phyloP scores from a whole-genome alignment of 2,888 invertebrate genomes.

The Sminthurides aquaticus region DNA sequence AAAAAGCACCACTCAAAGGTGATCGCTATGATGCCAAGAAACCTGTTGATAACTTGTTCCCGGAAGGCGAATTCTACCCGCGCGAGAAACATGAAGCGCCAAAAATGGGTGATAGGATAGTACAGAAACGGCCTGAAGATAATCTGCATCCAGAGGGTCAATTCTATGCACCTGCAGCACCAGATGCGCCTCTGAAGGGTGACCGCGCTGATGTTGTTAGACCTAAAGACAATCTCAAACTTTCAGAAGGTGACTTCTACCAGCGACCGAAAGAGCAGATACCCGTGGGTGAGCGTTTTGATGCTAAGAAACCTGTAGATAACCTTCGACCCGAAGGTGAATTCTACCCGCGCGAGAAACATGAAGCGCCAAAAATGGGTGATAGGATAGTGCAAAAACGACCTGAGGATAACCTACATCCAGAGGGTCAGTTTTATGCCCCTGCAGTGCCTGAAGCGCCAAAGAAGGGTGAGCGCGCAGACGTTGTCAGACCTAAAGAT shows the following conservation, averaged over 20 bases:
- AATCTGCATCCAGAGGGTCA: slow-evolving; percentile 55
- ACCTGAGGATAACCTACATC: slow-evolving; percentile 49
- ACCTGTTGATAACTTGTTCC: slow-evolving; percentile 50
- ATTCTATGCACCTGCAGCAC: slow-evolving; percentile 52
- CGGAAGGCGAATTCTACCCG: slow-evolving; percentile 56
- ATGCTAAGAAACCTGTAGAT: slow-evolving; percentile 49
- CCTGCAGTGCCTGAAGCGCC: slow-evolving; percentile 51
- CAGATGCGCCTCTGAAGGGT: slow-evolving; percentile 40
- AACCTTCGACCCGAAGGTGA: slow-evolving; percentile 51
- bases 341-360: slow-evolving; percentile 45
- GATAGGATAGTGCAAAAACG: slow-evolving; percentile 45
- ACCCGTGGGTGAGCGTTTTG: background rate
- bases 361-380: slow-evolving; percentile 42
- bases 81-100: slow-evolving; percentile 43
- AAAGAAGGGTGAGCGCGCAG: slow-evolving; percentile 47
- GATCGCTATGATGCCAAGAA: slow-evolving; percentile 44
- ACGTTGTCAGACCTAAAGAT: slow-evolving; percentile 48
- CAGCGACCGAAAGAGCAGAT: slow-evolving; percentile 8
- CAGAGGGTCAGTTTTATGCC: slow-evolving; percentile 53
- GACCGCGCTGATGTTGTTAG: background rate
- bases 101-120: slow-evolving; percentile 21
- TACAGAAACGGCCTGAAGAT: slow-evolving; percentile 45
- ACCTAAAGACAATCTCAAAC: slow-evolving; percentile 51
- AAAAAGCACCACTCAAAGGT: slow-evolving; percentile 45
- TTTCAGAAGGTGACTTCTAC: slow-evolving; percentile 49